phyloP scores from a whole-genome alignment of 2,113 vertebrate genomes.

The Ifrita kowaldi region DNA sequence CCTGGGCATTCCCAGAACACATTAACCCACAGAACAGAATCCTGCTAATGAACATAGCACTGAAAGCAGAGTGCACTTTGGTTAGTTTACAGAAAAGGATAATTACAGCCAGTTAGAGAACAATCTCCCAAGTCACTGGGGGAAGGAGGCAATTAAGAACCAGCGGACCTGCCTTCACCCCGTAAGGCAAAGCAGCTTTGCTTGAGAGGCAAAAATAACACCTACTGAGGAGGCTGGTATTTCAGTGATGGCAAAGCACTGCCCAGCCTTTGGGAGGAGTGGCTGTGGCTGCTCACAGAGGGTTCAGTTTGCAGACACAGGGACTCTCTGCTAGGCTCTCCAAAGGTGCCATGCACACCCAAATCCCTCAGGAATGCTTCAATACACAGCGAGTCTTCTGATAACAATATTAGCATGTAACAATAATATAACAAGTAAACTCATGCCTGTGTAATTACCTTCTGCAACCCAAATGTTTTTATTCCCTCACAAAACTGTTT shows the following conservation, averaged over 20 bases:
- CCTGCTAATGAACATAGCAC: background rate
- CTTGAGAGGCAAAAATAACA: background rate
- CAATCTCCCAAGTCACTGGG: background rate
- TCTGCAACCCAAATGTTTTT: background rate
- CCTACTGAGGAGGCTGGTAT: background rate
- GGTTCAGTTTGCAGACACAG: background rate
- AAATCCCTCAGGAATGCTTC: background rate
- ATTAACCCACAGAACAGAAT: conserved; percentile 1
- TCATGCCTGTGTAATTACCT: background rate
- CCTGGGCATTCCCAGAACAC: background rate
- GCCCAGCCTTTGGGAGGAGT: background rate
- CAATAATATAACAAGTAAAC: background rate
- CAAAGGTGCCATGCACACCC: background rate
- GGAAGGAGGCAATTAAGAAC: conserved; percentile 14
- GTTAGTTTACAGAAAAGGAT: conserved; percentile 20
- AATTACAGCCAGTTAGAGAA: conserved; percentile 36
- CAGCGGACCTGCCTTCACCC: background rate
- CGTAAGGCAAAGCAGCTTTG: background rate
- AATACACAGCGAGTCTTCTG: background rate
- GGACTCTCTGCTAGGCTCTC: background rate
- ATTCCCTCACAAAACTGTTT: background rate
- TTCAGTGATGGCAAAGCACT: background rate
- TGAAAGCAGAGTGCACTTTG: background rate
- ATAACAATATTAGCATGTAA: background rate
- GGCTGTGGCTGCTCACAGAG: background rate